Percentiles rank a stretch among this genome's conserved stretches.
These are phyloP conservation scores for Girardia tigrina DNA, from an alignment of 2,888 invertebrate species.

Conservation along the genomic window DNA sequence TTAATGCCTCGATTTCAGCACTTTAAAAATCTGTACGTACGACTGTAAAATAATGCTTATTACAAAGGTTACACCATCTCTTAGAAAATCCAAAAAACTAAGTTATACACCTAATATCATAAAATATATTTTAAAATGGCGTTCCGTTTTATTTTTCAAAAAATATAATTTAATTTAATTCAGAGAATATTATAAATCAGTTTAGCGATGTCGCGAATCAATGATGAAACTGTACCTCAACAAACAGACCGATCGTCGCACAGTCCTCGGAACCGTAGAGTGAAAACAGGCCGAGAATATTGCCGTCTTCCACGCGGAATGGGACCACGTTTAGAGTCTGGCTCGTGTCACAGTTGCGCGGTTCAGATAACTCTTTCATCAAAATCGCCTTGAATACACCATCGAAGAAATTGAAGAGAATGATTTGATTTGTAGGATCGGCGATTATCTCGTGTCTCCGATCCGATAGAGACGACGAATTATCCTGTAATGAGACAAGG, in stretches of 20 bases:
- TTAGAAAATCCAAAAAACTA: no score
- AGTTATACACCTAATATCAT: no score
- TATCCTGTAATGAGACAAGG: no score
- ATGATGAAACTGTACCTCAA: not conserved
- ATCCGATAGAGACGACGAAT: not conserved
- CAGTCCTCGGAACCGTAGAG: not conserved
- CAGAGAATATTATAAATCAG: no score
- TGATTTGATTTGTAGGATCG: slow-evolving; percentile 3
- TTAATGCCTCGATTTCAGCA: no score
- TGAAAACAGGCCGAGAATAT: not conserved
- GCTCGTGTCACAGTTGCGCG: not conserved
- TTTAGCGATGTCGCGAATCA: no score
- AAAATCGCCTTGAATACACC: slow-evolving; percentile 1
- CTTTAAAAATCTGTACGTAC: no score
- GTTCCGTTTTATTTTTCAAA: no score
- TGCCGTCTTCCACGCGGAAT: not conserved
- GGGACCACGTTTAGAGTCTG: not conserved
- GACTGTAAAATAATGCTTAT: no score
- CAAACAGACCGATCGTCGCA: not conserved
- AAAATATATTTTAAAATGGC: no score
- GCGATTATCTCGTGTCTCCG: not conserved
- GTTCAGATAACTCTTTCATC: not conserved
- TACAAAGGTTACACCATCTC: no score
- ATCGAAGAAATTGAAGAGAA: not conserved
- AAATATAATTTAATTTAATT: no score